phyloP scores from a whole-genome alignment of 2,113 vertebrate genomes.

The Mustela lutreola region DNA sequence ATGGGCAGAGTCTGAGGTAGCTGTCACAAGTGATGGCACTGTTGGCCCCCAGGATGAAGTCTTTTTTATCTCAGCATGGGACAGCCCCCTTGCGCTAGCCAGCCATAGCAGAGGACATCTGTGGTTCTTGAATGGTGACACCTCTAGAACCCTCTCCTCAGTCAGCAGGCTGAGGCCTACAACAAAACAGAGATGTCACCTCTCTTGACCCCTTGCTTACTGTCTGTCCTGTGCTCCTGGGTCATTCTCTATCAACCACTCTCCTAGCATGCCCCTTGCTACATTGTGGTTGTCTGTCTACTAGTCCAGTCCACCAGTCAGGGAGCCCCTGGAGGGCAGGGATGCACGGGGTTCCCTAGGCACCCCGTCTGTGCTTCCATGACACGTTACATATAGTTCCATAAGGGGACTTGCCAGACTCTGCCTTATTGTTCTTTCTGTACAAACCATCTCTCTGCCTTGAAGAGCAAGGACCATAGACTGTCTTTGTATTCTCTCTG shows the following conservation, averaged over 20 bases:
- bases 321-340: background rate
- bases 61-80: background rate
- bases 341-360: background rate
- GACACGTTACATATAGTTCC: accelerated
- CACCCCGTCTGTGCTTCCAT: background rate
- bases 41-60: background rate
- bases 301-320: background rate
- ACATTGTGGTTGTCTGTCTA: background rate
- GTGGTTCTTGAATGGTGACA: background rate
- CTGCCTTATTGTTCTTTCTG: background rate
- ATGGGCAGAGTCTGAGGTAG: background rate
- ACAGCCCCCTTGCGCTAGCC: background rate
- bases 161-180: background rate
- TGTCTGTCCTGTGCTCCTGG: background rate
- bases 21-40: background rate
- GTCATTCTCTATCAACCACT: background rate
- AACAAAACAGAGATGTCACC: background rate
- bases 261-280: background rate
- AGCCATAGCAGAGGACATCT: background rate
- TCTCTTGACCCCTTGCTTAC: background rate
- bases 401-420: background rate
- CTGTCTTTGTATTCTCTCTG: background rate
- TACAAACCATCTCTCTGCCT: background rate
- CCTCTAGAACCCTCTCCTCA: background rate
- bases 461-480: background rate